Evolutionary conservation across 2,113 vertebrate genomes (phyloP).

Genomic region (Vidua macroura): DNA sequence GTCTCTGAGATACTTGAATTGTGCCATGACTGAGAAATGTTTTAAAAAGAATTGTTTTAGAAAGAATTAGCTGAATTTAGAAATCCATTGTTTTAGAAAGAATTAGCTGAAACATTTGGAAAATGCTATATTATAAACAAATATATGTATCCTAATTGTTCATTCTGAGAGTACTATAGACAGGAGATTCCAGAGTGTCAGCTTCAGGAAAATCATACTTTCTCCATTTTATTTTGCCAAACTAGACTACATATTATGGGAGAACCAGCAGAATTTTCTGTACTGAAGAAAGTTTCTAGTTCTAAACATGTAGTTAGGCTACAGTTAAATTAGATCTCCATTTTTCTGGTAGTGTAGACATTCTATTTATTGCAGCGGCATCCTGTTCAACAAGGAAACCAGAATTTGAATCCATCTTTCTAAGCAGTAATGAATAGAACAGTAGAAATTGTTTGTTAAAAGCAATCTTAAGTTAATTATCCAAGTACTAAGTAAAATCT

Average conservation of each 20-base stretch:
- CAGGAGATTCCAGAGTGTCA: not conserved
- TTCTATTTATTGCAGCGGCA: not conserved
- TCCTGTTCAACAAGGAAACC: not conserved
- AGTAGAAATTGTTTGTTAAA: not conserved
- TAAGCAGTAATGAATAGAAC: not conserved
- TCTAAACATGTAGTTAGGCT: not conserved
- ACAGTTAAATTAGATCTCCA: not conserved
- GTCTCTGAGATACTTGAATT: not conserved
- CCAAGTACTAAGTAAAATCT: not conserved
- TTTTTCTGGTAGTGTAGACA: not conserved
- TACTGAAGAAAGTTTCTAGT: not conserved
- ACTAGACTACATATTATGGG: accelerated
- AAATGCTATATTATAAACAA: not conserved
- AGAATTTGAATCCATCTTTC: not conserved
- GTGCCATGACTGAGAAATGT: not conserved
- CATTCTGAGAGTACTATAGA: not conserved
- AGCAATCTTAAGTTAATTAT: not conserved
- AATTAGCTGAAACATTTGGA: not conserved
- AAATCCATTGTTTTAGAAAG: not conserved
- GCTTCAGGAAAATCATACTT: not conserved
- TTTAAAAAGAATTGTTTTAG: not conserved
- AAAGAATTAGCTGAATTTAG: not conserved
- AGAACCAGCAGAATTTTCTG: not conserved
- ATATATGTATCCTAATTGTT: not conserved
- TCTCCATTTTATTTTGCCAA: not conserved